A percentile compares a stretch with the other conserved stretches of the same genome.
Conservation (phyloP, 92 coral and sea anemone genomes). For the Siderastrea radians region DNA sequence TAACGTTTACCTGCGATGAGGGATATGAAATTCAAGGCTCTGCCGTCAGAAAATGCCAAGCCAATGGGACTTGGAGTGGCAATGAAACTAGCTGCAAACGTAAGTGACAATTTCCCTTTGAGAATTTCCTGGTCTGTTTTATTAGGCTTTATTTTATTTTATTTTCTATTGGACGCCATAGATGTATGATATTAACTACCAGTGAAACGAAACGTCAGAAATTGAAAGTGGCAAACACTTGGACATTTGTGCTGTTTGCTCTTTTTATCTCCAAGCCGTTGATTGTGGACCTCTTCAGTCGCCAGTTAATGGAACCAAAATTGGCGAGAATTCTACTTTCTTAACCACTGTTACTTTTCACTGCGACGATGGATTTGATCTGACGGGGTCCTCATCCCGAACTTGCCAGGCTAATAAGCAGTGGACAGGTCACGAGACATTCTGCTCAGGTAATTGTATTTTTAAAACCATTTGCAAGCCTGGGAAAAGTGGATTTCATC, state of each 20-base stretch:
- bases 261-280: conserved; percentile 31
- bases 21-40: conserved; percentile 66
- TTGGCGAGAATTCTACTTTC: conserved; percentile 48
- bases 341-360: conserved; percentile 21
- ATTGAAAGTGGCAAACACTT: neutral
- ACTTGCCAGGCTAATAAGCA: conserved; percentile 40
- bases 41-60: conserved; percentile 59
- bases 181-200: neutral
- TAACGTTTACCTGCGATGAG: conserved; percentile 49
- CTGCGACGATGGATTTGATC: conserved; percentile 63
- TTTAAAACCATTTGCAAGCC: too few relatives aligned
- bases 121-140: neutral
- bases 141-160: neutral
- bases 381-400: conserved; percentile 48
- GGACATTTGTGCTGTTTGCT: neutral
- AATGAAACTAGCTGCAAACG: conserved; percentile 56
- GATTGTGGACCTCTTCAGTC: conserved; percentile 64
- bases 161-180: neutral
- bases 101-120: neutral
- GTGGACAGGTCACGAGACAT: conserved; percentile 59
- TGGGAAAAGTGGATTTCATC: too few relatives aligned
- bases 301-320: conserved; percentile 60
- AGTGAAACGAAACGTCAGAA: neutral
- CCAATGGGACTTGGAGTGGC: conserved; percentile 76
- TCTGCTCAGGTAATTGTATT: conserved; percentile 50